A percentile compares a stretch with the other conserved stretches of the same genome.
These are phyloP conservation scores for Antheraea yamamai DNA, from an alignment of 2,888 invertebrate genomes.

Conservation along the genomic window DNA sequence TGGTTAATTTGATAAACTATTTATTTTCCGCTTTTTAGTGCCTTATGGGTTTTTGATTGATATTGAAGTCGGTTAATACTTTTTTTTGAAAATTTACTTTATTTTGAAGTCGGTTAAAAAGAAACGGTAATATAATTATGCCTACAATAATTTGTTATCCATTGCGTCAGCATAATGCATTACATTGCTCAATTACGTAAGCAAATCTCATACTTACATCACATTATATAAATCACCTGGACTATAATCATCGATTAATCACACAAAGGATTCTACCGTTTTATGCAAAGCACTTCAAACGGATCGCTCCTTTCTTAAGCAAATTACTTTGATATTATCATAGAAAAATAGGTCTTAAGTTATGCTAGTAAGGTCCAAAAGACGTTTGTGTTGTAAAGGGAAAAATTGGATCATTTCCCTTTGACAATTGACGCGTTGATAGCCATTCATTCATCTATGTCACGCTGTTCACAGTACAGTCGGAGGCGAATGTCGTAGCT, in stretches of 20 bases:
- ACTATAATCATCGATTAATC: conserved; percentile 36
- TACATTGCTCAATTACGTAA: not conserved
- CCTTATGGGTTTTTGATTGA: no score
- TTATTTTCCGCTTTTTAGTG: no score
- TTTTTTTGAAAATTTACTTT: no score
- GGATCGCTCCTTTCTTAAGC: conserved; percentile 49
- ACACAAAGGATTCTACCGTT: conserved; percentile 41
- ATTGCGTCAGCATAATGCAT: not conserved
- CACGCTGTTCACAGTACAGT: conserved; percentile 29
- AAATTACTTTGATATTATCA: conserved; percentile 45
- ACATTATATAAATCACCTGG: conserved; percentile 16
- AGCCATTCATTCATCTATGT: conserved; percentile 56
- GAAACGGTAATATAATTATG: no score
- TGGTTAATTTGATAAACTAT: no score
- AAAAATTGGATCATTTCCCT: conserved; percentile 59
- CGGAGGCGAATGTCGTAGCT: conserved; percentile 27
- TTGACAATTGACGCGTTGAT: conserved; percentile 60
- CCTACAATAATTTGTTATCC: no score
- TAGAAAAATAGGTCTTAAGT: conserved; percentile 29
- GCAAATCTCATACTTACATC: not conserved
- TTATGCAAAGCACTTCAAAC: conserved; percentile 41
- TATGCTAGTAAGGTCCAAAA: conserved; percentile 27
- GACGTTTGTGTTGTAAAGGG: conserved; percentile 27
- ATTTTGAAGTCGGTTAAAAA: no score
- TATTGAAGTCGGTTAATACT: no score